Conservation (phyloP, 1,140 invertebrate species). For the Nephila pilipes region DNA sequence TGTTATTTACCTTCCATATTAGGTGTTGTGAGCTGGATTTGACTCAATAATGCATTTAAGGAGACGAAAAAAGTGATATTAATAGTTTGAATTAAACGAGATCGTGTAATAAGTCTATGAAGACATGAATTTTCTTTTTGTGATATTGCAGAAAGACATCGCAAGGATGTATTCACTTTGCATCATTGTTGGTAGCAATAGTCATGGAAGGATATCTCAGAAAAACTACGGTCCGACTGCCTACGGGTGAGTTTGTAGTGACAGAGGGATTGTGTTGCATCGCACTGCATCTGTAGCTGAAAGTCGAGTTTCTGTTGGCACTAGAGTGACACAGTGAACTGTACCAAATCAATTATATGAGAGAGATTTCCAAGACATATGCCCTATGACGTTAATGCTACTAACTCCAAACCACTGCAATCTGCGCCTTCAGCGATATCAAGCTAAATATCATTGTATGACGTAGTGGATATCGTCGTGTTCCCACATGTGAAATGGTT, state of each 20-base stretch:
- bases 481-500: neutral
- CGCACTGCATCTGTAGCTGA: neutral
- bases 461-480: neutral
- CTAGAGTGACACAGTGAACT: too few relatives aligned
- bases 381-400: neutral
- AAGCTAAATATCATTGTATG: neutral
- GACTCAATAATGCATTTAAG: neutral
- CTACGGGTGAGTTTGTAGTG: neutral
- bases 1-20: neutral
- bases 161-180: too few relatives aligned
- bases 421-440: neutral
- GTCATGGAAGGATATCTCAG: neutral
- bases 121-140: neutral
- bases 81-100: neutral
- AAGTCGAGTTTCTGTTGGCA: too few relatives aligned
- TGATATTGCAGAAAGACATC: too few relatives aligned
- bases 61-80: neutral
- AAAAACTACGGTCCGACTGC: neutral
- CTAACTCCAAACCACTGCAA: neutral
- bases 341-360: neutral
- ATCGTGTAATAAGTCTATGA: neutral
- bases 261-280: neutral
- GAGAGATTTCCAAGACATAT: neutral
- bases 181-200: neutral
- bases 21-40: neutral